Evolutionary conservation across 2,113 vertebrate genomes (phyloP), one percentile per base, ranked within the genome.

Genomic region (Brachirus orientalis): DNA sequence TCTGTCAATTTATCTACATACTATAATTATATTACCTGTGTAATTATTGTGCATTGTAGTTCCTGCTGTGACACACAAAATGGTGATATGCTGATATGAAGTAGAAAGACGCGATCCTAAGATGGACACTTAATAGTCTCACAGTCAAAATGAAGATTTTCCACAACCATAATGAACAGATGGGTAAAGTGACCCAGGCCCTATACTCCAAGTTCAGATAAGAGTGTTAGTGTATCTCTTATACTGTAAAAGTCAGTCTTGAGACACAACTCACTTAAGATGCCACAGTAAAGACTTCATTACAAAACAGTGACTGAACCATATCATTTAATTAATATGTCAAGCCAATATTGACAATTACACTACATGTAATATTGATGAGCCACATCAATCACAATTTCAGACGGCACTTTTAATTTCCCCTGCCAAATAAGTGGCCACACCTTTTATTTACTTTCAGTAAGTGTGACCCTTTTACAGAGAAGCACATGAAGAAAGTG

Each of bases 401-500:
- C 18, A 85, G 88, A 89, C 88, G 75, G 60, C n/a, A n/a, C n/a
- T n/a, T n/a, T n/a, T n/a, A n/a, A n/a, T n/a, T 74, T 77, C 57
- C 44, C 53, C 8, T 22, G 50, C 47, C 56, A 71, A 86, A 88
- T 88, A 82, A 90, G 81, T 71, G 36, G 51, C 50, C 40, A 60
- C 52, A 55, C 63, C 76, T 65, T 88, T 78, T 79, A 77, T 88
- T 85, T 90, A 92, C 88, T 86, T 75, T 79, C 73, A 88, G 81
- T 75, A 80, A 82, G 63, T 89, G 47, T 82, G 70, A 59, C 69
- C 52, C 72, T 88, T 88, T 88, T 84, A 90, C 77, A 76, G 85
- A 88, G 69, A 83, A 84, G 85, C 83, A 75, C 74, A 75, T 70
- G 64, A 89, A 90, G 78, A 89, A 91, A 90, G 88, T 89, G 79